Evolutionary conservation across 2,888 invertebrate genomes (phyloP).

Genomic region (Iselma pallidipennis): DNA sequence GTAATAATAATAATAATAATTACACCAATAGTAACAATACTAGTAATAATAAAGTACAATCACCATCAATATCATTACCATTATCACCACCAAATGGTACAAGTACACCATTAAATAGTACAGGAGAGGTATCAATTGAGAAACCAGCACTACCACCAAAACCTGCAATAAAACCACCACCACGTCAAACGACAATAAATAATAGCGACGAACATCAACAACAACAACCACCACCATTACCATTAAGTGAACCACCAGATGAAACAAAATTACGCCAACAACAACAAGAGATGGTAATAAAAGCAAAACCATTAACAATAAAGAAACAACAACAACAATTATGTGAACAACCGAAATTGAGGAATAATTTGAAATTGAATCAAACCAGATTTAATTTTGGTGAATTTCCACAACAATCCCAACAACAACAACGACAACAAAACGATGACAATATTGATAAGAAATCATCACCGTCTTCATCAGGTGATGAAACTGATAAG

Average conservation of each 20-base stretch:
- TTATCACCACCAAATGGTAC: slow-evolving; percentile 66
- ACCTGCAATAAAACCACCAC: slow-evolving; percentile 70
- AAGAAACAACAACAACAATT: slow-evolving; percentile 82
- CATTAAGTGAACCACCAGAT: slow-evolving; percentile 48
- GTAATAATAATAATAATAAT: slow-evolving; percentile 22
- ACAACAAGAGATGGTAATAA: slow-evolving; percentile 59
- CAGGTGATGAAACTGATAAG: background rate
- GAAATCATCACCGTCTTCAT: background rate
- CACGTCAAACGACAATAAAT: slow-evolving; percentile 55
- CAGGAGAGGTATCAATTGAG: slow-evolving; percentile 59
- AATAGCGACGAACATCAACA: slow-evolving; percentile 28
- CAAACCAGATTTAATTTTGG: slow-evolving; percentile 44
- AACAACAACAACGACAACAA: background rate
- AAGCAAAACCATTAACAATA: slow-evolving; percentile 82
- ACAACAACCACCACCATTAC: slow-evolving; percentile 58
- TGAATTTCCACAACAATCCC: too few relatives aligned
- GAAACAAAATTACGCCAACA: slow-evolving; percentile 33
- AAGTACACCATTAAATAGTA: slow-evolving; percentile 63
- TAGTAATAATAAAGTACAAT: slow-evolving; percentile 35
- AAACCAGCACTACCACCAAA: slow-evolving; percentile 85
- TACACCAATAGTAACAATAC: slow-evolving; percentile 27
- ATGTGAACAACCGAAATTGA: slow-evolving; percentile 77
- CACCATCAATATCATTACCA: slow-evolving; percentile 34
- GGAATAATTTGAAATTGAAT: slow-evolving; percentile 51
- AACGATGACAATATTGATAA: background rate